Evolutionary conservation across 2,113 vertebrate species (phyloP).

Genomic region (Tamias sibiricus): DNA sequence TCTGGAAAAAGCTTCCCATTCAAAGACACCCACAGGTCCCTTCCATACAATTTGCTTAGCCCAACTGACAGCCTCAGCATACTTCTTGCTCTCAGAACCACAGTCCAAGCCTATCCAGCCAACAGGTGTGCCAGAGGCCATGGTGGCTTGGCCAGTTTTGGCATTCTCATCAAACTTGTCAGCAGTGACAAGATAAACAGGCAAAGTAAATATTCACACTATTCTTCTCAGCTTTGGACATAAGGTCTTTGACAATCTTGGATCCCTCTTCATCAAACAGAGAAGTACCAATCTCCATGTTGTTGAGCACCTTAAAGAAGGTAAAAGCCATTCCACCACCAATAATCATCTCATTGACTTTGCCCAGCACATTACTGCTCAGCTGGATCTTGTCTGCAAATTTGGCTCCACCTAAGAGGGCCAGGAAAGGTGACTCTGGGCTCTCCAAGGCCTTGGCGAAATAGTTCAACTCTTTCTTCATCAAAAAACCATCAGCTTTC

Average conservation of each 20-base stretch:
- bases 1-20: too few relatives aligned
- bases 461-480: slow-evolving; percentile 99
- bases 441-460: slow-evolving; percentile 97
- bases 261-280: slow-evolving; percentile 96
- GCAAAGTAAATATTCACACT: slow-evolving; percentile 84
- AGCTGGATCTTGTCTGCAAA: too few relatives aligned
- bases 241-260: slow-evolving; percentile 96
- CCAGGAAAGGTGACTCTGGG: slow-evolving; percentile 94
- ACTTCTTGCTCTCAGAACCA: too few relatives aligned
- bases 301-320: slow-evolving; percentile 97
- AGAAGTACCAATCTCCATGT: slow-evolving; percentile 97
- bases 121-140: too few relatives aligned
- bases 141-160: not conserved
- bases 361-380: slow-evolving; percentile 81
- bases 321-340: slow-evolving; percentile 99
- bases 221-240: slow-evolving; percentile 97
- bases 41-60: too few relatives aligned
- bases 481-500: slow-evolving; percentile 96
- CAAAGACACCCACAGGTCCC: too few relatives aligned
- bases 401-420: slow-evolving; percentile 90
- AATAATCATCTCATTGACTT: slow-evolving; percentile 98
- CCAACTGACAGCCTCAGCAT: too few relatives aligned
- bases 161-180: slow-evolving; percentile 97
- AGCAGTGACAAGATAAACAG: slow-evolving; percentile 95
- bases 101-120: too few relatives aligned